Conservation (phyloP, 2,888 invertebrate species). For the Eupithecia dodoneata region DNA sequence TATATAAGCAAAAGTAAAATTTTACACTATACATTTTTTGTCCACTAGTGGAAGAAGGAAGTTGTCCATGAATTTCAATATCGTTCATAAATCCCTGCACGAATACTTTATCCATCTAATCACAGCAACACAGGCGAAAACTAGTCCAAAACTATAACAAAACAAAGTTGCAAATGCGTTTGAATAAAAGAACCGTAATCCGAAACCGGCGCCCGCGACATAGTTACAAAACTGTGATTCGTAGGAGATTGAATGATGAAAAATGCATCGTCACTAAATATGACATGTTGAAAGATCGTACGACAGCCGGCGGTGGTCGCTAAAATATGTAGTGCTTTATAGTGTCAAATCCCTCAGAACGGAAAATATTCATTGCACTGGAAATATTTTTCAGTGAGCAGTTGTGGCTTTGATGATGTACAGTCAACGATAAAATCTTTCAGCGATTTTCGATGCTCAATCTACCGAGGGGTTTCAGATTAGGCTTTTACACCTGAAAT, state of each 20-base stretch:
- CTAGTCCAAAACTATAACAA: not conserved
- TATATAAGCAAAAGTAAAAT: too few relatives aligned
- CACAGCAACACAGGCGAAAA: not conserved
- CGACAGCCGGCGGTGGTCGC: constrained; percentile 49
- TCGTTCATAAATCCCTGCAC: not conserved
- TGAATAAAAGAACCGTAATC: constrained; percentile 20
- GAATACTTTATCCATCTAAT: not conserved
- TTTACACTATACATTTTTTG: too few relatives aligned
- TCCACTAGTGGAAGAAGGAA: too few relatives aligned
- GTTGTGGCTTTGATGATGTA: not conserved
- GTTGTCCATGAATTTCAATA: not conserved
- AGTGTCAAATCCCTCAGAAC: constrained; percentile 52
- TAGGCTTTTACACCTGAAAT: not conserved
- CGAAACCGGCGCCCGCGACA: constrained; percentile 42
- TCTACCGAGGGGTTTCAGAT: not conserved
- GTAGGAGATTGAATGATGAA: constrained; percentile 70
- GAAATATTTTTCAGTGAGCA: constrained; percentile 10
- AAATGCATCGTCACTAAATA: constrained; percentile 71
- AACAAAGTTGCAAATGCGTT: constrained; percentile 15
- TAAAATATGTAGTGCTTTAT: constrained; percentile 62
- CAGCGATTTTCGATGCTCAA: not conserved
- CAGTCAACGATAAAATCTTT: not conserved
- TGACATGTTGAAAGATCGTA: constrained; percentile 62
- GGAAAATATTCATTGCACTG: constrained; percentile 36
- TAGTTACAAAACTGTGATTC: constrained; percentile 51